Conservation (phyloP, 2,888 invertebrate species). For the Drosophila phalerata region DNA sequence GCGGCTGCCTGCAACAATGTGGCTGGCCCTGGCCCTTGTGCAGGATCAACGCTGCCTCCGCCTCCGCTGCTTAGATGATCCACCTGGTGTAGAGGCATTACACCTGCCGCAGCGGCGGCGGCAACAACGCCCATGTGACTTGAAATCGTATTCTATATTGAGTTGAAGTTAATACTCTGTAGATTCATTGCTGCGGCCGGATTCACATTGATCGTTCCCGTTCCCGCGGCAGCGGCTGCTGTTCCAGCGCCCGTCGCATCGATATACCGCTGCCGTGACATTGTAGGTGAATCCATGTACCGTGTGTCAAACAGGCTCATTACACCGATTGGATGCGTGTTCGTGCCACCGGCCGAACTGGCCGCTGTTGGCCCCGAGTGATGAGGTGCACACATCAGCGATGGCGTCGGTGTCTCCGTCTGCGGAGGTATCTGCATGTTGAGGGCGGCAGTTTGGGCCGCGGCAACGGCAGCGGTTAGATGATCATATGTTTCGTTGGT, state of each 20-base stretch:
- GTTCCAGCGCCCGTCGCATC: slow-evolving; percentile 80
- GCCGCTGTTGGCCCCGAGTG: slow-evolving; percentile 65
- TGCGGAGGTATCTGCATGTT: slow-evolving; percentile 86
- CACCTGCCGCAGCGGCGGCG: slow-evolving; percentile 60
- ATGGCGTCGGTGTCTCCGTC: slow-evolving; percentile 86
- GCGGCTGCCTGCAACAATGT: slow-evolving; percentile 71
- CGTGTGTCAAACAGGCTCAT: slow-evolving; percentile 90
- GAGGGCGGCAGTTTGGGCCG: slow-evolving; percentile 82
- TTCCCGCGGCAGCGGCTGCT: slow-evolving; percentile 66
- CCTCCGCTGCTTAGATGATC: slow-evolving; percentile 43
- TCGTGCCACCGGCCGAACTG: slow-evolving; percentile 54
- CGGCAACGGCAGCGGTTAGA: slow-evolving; percentile 82
- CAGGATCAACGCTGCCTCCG: slow-evolving; percentile 33
- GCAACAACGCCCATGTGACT: slow-evolving; percentile 71
- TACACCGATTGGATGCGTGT: slow-evolving; percentile 88
- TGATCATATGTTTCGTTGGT: slow-evolving; percentile 85
- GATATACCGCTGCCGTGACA: slow-evolving; percentile 86
- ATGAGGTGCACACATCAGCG: slow-evolving; percentile 88
- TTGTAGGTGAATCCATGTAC: slow-evolving; percentile 89
- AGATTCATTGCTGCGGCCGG: slow-evolving; percentile 89
- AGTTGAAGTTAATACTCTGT: slow-evolving; percentile 91
- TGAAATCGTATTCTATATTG: slow-evolving; percentile 88
- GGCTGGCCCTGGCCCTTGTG: slow-evolving; percentile 45
- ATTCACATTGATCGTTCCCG: slow-evolving; percentile 86
- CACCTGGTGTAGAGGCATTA: slow-evolving; percentile 44